These are phyloP conservation scores for Anastrepha obliqua DNA, from an alignment of 1,140 invertebrate species.

Conservation along the genomic window DNA sequence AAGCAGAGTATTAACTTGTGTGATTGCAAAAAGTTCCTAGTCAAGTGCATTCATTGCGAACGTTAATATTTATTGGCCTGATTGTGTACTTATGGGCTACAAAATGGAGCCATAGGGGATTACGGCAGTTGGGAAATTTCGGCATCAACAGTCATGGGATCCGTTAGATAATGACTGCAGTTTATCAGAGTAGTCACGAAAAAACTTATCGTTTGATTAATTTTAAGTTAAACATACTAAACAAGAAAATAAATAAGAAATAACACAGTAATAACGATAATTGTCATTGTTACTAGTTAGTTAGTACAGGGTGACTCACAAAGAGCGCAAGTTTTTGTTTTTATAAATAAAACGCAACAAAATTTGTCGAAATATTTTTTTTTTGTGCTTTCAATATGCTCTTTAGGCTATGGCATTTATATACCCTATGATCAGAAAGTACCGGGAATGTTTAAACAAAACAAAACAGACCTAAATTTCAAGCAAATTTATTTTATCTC, in stretches of 20 bases:
- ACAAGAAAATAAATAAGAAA: not conserved
- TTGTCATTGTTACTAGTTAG: no score
- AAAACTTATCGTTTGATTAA: not conserved
- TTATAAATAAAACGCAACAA: no score
- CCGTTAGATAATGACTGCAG: not conserved
- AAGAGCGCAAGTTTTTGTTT: no score
- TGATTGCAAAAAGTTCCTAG: conserved; percentile 22
- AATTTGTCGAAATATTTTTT: no score
- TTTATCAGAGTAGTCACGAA: not conserved
- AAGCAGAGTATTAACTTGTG: conserved; percentile 25
- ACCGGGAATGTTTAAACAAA: no score
- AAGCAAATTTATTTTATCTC: no score
- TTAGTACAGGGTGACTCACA: no score
- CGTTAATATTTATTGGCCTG: conserved; percentile 25
- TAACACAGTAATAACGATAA: not conserved
- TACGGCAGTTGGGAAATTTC: not conserved
- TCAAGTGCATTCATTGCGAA: conserved; percentile 28
- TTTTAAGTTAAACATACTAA: not conserved
- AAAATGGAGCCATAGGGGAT: not conserved
- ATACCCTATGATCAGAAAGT: no score
- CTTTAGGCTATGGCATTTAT: no score
- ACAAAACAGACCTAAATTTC: no score
- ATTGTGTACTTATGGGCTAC: conserved; percentile 27
- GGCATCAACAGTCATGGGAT: conserved; percentile 24
- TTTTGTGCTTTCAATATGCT: no score